Conservation (phyloP, 2,888 invertebrate genomes). For the Abrostola tripartita region DNA sequence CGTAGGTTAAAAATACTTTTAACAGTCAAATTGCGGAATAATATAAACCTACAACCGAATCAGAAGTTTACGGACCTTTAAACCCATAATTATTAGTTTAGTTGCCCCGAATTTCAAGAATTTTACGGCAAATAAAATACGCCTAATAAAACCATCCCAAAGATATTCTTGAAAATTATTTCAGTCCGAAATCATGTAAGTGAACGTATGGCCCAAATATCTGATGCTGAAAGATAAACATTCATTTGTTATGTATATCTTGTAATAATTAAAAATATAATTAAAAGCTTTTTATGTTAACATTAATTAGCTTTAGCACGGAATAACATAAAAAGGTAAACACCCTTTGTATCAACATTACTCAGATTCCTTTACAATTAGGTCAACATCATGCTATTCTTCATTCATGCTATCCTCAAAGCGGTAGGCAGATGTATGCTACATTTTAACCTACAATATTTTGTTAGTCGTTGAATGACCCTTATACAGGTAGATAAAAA, state of each 20-base stretch:
- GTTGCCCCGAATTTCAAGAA: slow-evolving; percentile 14
- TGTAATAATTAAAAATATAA: slow-evolving; percentile 29
- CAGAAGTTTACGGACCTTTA: too few relatives aligned
- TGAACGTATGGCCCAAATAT: slow-evolving; percentile 31
- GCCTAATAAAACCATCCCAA: slow-evolving; percentile 18
- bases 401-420: too few relatives aligned
- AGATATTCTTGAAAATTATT: slow-evolving; percentile 21
- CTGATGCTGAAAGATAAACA: slow-evolving; percentile 33
- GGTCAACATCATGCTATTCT: too few relatives aligned
- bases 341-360: too few relatives aligned
- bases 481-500: too few relatives aligned
- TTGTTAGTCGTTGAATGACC: too few relatives aligned
- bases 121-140: slow-evolving; percentile 34
- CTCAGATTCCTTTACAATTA: too few relatives aligned
- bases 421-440: too few relatives aligned
- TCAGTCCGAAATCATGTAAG: background rate
- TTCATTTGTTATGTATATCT: slow-evolving; percentile 20
- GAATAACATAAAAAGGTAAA: slow-evolving; percentile 12
- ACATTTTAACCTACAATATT: too few relatives aligned
- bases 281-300: slow-evolving; percentile 29
- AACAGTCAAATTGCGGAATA: too few relatives aligned
- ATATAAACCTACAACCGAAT: too few relatives aligned
- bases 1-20: too few relatives aligned
- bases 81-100: background rate
- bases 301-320: background rate